phyloP scores from a whole-genome alignment of 2,113 vertebrate genomes.

The Ceyx margarethae region DNA sequence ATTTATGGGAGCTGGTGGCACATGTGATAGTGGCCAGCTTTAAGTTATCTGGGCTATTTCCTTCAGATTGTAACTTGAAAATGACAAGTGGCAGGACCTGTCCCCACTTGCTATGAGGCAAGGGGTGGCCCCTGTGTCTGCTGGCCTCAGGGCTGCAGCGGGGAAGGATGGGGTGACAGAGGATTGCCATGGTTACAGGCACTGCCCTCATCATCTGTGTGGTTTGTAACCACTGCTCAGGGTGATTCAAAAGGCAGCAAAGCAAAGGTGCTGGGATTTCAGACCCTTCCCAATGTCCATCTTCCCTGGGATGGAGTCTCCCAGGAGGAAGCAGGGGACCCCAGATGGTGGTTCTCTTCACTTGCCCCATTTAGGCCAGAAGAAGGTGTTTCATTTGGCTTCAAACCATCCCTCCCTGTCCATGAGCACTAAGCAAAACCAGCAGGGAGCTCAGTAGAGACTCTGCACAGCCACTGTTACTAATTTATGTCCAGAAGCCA shows the following conservation, averaged over 20 bases:
- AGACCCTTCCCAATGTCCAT: accelerated
- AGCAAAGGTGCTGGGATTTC: neutral
- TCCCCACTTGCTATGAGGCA: neutral
- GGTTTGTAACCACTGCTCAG: neutral
- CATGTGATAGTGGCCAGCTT: neutral
- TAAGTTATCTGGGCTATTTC: neutral
- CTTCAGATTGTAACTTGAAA: neutral
- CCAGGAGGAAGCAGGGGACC: neutral
- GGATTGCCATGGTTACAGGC: neutral
- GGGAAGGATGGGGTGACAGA: neutral
- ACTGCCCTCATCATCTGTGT: neutral
- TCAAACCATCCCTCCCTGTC: neutral
- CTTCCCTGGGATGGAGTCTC: neutral
- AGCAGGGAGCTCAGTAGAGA: neutral
- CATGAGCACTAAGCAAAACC: neutral
- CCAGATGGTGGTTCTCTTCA: neutral
- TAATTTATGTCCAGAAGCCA: neutral
- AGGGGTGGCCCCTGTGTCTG: neutral
- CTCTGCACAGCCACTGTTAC: neutral
- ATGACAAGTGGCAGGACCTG: neutral
- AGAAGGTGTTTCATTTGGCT: neutral
- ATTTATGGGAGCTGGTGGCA: neutral
- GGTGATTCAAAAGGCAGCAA: neutral
- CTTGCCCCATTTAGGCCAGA: neutral
- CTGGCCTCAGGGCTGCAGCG: accelerated